Conservation (phyloP, 2,888 invertebrate species). For the Heliconius aoede region DNA sequence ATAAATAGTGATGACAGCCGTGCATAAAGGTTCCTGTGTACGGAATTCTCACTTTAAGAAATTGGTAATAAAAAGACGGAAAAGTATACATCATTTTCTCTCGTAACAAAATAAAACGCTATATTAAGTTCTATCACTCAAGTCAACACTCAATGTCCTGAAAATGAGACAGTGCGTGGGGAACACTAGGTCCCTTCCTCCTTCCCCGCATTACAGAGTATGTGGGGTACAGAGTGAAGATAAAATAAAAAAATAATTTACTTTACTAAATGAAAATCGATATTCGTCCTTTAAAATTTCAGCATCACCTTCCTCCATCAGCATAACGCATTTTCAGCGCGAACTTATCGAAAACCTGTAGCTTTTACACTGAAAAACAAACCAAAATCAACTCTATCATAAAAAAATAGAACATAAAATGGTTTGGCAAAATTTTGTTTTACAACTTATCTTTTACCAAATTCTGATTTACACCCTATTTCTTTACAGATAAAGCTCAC, state of each 20-base stretch:
- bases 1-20: too few species aligned
- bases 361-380: slow-evolving; percentile 58
- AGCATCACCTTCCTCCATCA: slow-evolving; percentile 54
- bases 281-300: slow-evolving; percentile 45
- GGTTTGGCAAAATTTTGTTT: neutral
- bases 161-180: too few species aligned
- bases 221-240: neutral
- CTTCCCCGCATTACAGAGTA: too few species aligned
- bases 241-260: neutral
- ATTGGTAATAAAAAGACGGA: too few species aligned
- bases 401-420: slow-evolving; percentile 20
- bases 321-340: slow-evolving; percentile 66
- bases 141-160: too few species aligned
- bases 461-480: slow-evolving; percentile 25
- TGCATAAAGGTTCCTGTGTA: too few species aligned
- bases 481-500: slow-evolving; percentile 1
- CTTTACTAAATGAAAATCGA: slow-evolving; percentile 9
- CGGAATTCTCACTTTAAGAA: too few species aligned
- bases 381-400: slow-evolving; percentile 44
- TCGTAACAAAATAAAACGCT: too few species aligned
- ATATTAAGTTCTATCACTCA: too few species aligned
- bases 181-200: neutral
- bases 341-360: slow-evolving; percentile 78
- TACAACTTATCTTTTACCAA: slow-evolving; percentile 6
- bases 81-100: too few species aligned